phyloP scores from a whole-genome alignment of 2,888 invertebrate genomes.

The Ichneumoninae sp. region DNA sequence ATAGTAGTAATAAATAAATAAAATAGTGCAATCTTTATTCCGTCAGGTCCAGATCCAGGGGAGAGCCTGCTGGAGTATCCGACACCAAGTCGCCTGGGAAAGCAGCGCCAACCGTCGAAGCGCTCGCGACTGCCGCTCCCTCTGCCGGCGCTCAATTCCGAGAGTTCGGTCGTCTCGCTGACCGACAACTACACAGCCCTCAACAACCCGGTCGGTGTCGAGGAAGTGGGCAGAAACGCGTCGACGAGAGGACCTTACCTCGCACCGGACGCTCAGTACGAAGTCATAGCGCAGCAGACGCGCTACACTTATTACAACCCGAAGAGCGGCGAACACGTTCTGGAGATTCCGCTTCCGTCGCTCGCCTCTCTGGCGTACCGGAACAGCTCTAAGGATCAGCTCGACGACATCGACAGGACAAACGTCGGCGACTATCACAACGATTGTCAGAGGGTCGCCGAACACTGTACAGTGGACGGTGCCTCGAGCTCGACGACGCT shows the following conservation, averaged over 20 bases:
- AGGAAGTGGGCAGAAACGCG: conserved; percentile 76
- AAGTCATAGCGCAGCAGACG: conserved; percentile 85
- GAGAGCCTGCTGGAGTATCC: conserved; percentile 86
- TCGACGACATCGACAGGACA: conserved; percentile 74
- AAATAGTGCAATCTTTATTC: no score
- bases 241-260: conserved; percentile 85
- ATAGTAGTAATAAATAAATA: background rate
- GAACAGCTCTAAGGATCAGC: conserved; percentile 64
- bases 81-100: conserved; percentile 85
- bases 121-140: conserved; percentile 86
- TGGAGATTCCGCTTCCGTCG: conserved; percentile 74
- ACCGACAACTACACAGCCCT: conserved; percentile 81
- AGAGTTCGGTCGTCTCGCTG: conserved; percentile 74
- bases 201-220: conserved; percentile 70
- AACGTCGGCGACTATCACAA: conserved; percentile 84
- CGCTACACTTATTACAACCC: conserved; percentile 79
- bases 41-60: conserved; percentile 78
- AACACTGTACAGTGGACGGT: conserved; percentile 30
- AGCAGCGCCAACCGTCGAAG: conserved; percentile 86
- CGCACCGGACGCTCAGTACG: conserved; percentile 88
- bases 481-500: conserved; percentile 11
- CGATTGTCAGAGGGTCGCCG: conserved; percentile 75
- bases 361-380: conserved; percentile 60
- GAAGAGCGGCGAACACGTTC: conserved; percentile 77
- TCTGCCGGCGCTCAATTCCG: conserved; percentile 85